Conservation (phyloP, 2,797 vertebrate species). For the Knipowitschia caucasica region DNA sequence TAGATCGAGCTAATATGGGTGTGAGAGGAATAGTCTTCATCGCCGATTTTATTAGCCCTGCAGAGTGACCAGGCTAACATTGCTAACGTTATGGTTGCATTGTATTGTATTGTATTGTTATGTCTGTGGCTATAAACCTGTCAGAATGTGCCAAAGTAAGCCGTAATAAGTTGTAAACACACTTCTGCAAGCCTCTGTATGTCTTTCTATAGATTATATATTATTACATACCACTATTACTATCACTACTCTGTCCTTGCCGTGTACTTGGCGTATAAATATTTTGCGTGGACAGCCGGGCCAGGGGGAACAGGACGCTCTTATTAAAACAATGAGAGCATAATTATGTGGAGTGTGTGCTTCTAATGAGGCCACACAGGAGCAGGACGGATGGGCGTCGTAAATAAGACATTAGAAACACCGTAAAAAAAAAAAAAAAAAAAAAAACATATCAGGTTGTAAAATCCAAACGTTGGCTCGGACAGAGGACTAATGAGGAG, state of each 20-base stretch:
- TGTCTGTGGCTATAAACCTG: no score
- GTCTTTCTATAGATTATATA: no score
- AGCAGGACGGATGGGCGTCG: constrained; percentile 78
- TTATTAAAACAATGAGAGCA: constrained; percentile 11
- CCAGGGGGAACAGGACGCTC: background rate
- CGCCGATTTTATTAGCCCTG: no score
- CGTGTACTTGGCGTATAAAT: background rate
- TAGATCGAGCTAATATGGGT: no score
- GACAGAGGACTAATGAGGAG: constrained; percentile 1
- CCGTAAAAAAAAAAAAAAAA: constrained; percentile 58
- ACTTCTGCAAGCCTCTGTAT: background rate
- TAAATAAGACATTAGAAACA: constrained; percentile 82
- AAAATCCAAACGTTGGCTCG: background rate
- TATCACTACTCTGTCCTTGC: background rate
- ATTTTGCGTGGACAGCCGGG: background rate
- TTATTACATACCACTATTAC: background rate
- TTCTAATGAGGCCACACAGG: constrained; percentile 83
- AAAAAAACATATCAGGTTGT: background rate
- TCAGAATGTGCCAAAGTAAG: no score
- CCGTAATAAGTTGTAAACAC: background rate
- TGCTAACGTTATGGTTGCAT: no score
- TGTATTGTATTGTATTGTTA: no score
- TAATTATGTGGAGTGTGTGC: constrained; percentile 3
- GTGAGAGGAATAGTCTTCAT: no score
- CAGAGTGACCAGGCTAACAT: no score